These are phyloP conservation scores for Caenorhabditis zanzibari DNA, from an alignment of 2,888 invertebrate genomes.

Conservation along the genomic window DNA sequence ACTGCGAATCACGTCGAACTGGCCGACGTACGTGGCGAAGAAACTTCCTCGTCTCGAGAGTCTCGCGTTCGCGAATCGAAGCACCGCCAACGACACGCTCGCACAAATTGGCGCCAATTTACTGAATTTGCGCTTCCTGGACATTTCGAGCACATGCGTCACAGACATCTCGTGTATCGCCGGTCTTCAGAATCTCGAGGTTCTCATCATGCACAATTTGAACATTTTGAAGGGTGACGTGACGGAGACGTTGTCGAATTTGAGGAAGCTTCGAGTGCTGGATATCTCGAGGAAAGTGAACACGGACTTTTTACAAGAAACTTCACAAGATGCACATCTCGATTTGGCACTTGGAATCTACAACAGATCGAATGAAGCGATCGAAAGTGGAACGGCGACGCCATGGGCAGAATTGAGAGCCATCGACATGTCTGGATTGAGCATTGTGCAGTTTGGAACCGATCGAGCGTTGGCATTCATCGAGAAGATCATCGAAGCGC, in stretches of 20 bases:
- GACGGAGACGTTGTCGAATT: slow-evolving; percentile 55
- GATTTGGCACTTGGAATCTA: slow-evolving; percentile 69
- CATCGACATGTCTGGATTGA: slow-evolving; percentile 75
- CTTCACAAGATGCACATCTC: slow-evolving; percentile 64
- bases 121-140: slow-evolving; percentile 60
- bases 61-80: slow-evolving; percentile 60
- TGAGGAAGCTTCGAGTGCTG: slow-evolving; percentile 67
- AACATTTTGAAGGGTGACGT: slow-evolving; percentile 66
- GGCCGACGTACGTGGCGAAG: slow-evolving; percentile 50
- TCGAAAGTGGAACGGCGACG: slow-evolving; percentile 41
- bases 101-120: slow-evolving; percentile 51
- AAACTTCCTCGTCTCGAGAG: slow-evolving; percentile 62
- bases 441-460: slow-evolving; percentile 68
- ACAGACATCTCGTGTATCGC: slow-evolving; percentile 70
- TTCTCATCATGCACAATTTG: slow-evolving; percentile 72
- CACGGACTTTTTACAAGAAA: slow-evolving; percentile 64
- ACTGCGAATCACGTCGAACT: slow-evolving; percentile 49
- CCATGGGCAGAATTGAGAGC: slow-evolving; percentile 71
- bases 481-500: slow-evolving; percentile 62
- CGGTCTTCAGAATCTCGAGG: slow-evolving; percentile 66
- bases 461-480: slow-evolving; percentile 69
- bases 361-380: slow-evolving; percentile 61
- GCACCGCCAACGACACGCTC: slow-evolving; percentile 57
- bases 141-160: slow-evolving; percentile 71
- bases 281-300: slow-evolving; percentile 71